Conservation (phyloP, 2,888 invertebrate genomes). For the Cancer borealis region DNA sequence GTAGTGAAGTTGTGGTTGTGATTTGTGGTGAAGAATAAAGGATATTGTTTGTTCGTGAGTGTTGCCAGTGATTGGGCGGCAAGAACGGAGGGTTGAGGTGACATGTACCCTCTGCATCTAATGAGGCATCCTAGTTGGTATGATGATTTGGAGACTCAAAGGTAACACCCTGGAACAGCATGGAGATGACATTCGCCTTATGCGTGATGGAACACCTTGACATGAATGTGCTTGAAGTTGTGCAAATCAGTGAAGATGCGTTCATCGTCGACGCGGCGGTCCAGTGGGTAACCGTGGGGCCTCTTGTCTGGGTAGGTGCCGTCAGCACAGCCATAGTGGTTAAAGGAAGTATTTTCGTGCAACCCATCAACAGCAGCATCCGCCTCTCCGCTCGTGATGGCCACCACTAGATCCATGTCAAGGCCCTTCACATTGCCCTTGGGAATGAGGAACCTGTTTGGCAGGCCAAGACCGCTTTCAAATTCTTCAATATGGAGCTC, state of each 20-base stretch:
- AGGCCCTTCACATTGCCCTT: conserved; percentile 77
- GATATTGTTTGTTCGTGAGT: neutral
- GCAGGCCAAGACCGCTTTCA: conserved; percentile 73
- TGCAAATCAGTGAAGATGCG: conserved; percentile 70
- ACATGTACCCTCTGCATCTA: neutral
- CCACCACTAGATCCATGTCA: conserved; percentile 77
- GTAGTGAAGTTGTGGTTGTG: neutral
- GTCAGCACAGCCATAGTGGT: conserved; percentile 81
- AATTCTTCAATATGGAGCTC: conserved; percentile 55
- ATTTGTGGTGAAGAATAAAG: neutral
- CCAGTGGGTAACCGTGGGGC: conserved; percentile 92
- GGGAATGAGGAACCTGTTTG: conserved; percentile 78
- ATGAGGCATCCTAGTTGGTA: neutral
- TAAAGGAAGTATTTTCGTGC: conserved; percentile 72
- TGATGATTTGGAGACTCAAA: neutral
- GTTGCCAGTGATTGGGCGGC: neutral
- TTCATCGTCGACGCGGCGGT: conserved; percentile 80
- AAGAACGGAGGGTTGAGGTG: neutral
- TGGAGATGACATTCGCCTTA: neutral
- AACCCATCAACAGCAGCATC: conserved; percentile 56
- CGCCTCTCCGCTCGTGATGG: conserved; percentile 76
- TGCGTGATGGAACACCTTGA: conserved; percentile 68
- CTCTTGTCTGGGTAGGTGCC: conserved; percentile 84
- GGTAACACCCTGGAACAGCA: neutral
- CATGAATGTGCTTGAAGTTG: conserved; percentile 76